Conservation (phyloP, 2,888 invertebrate species). For the Asteroscopus sphinx region DNA sequence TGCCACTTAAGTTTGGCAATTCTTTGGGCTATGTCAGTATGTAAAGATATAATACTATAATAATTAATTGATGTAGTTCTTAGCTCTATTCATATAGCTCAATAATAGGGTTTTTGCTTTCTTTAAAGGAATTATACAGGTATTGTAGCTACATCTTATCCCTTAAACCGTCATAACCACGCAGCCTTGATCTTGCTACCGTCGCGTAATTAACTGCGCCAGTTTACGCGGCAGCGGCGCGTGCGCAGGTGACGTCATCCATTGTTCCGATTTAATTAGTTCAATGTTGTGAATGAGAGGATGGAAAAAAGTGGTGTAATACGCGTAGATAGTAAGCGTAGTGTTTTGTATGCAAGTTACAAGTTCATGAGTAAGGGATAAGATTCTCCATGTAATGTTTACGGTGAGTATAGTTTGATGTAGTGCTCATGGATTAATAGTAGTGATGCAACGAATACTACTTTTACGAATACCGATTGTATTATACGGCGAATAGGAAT, state of each 20-base stretch:
- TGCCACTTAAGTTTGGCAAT: no score
- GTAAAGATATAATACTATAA: no score
- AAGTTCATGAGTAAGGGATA: constrained; percentile 47
- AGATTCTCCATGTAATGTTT: not conserved
- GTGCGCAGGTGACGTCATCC: constrained; percentile 74
- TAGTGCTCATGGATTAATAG: not conserved
- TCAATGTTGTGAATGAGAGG: constrained; percentile 61
- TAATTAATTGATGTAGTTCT: no score
- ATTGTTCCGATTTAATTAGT: constrained; percentile 68
- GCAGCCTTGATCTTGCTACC: constrained; percentile 83
- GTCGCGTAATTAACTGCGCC: constrained; percentile 73
- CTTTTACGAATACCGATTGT: no score
- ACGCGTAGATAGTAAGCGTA: constrained; percentile 37
- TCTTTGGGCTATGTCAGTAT: no score
- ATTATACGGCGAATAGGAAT: no score
- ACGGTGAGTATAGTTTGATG: not conserved
- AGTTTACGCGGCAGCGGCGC: constrained; percentile 65
- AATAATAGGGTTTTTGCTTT: no score
- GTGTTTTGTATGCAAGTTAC: constrained; percentile 3
- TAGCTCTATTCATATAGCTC: no score
- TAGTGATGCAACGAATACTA: no score
- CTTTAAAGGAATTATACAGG: not conserved
- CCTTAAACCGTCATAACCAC: constrained; percentile 37
- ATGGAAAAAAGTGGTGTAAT: constrained; percentile 52
- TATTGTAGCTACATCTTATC: constrained; percentile 59